Conservation (phyloP, 2,797 vertebrate genomes). For the Amphiprion clarkii region DNA sequence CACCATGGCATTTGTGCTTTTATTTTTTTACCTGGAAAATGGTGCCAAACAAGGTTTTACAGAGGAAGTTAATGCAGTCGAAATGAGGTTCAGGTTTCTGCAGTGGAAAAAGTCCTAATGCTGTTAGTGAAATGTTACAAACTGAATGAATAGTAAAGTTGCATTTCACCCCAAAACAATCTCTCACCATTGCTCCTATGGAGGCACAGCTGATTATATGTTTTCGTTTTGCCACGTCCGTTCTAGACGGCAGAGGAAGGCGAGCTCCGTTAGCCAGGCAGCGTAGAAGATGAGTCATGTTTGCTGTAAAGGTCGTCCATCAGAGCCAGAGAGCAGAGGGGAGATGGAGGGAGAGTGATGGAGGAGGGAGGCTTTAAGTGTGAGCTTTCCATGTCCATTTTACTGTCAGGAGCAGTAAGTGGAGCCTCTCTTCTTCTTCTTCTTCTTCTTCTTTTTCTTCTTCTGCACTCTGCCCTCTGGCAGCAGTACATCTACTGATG, state of each 20-base stretch:
- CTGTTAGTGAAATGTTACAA: no score
- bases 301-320: conserved; percentile 73
- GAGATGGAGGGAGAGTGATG: conserved; percentile 50
- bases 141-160: no score
- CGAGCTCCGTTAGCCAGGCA: neutral
- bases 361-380: conserved; percentile 66
- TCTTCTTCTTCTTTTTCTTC: conserved; percentile 32
- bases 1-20: no score
- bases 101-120: no score
- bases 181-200: no score
- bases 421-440: conserved; percentile 46
- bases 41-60: no score
- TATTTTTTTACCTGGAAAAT: no score
- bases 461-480: conserved; percentile 14
- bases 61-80: no score
- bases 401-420: conserved; percentile 69
- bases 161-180: no score
- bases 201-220: neutral
- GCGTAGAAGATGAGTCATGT: conserved; percentile 67
- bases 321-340: conserved; percentile 37
- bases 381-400: conserved; percentile 67
- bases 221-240: neutral
- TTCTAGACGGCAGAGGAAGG: conserved; percentile 15
- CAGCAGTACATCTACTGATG: neutral
- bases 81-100: no score